phyloP scores from a whole-genome alignment of 2,888 invertebrate genomes.

The Dilophus febrilis region DNA sequence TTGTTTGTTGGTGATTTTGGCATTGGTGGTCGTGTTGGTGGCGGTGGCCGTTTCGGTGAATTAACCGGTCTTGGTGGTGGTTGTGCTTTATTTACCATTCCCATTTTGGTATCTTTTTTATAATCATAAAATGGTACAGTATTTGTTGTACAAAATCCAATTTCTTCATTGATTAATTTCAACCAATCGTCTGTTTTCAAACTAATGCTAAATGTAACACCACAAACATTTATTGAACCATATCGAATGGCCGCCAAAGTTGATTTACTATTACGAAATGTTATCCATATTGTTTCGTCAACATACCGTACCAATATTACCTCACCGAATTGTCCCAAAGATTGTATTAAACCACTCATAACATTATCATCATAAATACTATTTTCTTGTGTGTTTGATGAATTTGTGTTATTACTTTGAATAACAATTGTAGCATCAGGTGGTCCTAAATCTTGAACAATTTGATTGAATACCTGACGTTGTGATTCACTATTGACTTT shows the following conservation, averaged over 20 bases:
- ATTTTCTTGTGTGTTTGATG: conserved; percentile 31
- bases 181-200: conserved; percentile 79
- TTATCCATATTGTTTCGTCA: conserved; percentile 77
- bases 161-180: conserved; percentile 62
- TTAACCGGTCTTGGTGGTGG: conserved; percentile 29
- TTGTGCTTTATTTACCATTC: conserved; percentile 21
- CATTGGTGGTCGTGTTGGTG: conserved; percentile 36
- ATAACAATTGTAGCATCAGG: conserved; percentile 89
- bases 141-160: conserved; percentile 68
- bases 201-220: conserved; percentile 47
- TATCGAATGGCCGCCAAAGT: conserved; percentile 57
- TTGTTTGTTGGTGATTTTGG: conserved; percentile 33
- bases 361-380: conserved; percentile 64
- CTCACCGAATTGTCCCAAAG: conserved; percentile 71
- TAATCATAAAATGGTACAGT: conserved; percentile 55
- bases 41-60: conserved; percentile 18
- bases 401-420: conserved; percentile 17
- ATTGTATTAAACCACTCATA: conserved; percentile 61
- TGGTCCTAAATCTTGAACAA: conserved; percentile 76
- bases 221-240: conserved; percentile 41
- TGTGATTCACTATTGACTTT: conserved; percentile 62
- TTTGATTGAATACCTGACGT: conserved; percentile 65
- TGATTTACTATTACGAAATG: conserved; percentile 77
- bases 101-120: conserved; percentile 18
- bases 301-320: conserved; percentile 83